Evolutionary conservation across 2,113 vertebrate species (phyloP), one percentile per base, ranked within the genome.

Genomic region (Tympanuchus pallidicinctus): DNA sequence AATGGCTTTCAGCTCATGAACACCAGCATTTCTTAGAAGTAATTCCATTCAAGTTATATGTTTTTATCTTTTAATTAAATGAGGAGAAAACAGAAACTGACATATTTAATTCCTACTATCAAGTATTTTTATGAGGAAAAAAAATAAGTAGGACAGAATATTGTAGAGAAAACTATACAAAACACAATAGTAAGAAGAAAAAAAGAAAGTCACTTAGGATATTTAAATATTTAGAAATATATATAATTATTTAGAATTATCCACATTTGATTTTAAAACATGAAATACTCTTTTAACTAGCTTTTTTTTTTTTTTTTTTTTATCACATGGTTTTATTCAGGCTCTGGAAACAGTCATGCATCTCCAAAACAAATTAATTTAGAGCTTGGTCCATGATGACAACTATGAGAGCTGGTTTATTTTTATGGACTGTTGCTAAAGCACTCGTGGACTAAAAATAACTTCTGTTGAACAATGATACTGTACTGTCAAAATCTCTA

Each of bases 341-440:
- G 48, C n/a, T 86, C 74, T 95, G 89, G 81, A 92, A 96, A 90
- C 57, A 61, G 70, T 84, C 47, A 76, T 19, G 34, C 56, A 93
- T 96, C 95, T 97, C 95, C 91, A 97, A 96, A 97, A 96, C 90
- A 96, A 97, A 96, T 43, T 87, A 67, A 92, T 32, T n/a, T 12
- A 85, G 64, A 81, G 90, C 75, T 74, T 81, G 73, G 79, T 75
- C 90, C 86, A 74, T 16, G 71, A 70, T 90, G 90, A 93, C 93
- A 92, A 86, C 77, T 78, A 50, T 52, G 88, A 87, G 89, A 79
- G 74, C 25, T 47, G 28, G 93, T 97, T 97, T 98, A 95, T 97
- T 97, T 97, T 97, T 94, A 95, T 2, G 90, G 86, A 70, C 93
- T 10, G 96, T 97, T 97, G 97, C 97, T 97, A 98, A 97, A 97